phyloP scores from a whole-genome alignment of 2,888 invertebrate genomes.

The Polyommatus iphigenia region DNA sequence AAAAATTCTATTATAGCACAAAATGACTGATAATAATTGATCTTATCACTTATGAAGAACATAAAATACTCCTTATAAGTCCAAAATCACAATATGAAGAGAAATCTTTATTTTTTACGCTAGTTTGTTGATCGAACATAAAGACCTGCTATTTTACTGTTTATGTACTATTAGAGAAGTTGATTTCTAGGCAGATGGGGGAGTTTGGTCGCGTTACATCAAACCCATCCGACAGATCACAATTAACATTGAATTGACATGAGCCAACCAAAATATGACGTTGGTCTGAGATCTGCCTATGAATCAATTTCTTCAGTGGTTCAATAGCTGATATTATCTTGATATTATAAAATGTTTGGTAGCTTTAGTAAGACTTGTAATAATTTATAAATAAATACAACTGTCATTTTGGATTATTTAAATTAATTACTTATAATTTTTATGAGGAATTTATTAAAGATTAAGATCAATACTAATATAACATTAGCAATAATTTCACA shows the following conservation, averaged over 20 bases:
- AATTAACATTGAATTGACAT: too few relatives aligned
- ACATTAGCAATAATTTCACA: too few relatives aligned
- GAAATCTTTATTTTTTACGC: neutral
- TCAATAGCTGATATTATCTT: too few relatives aligned
- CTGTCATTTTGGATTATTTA: neutral
- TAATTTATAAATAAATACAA: neutral
- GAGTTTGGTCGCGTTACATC: too few relatives aligned
- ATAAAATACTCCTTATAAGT: slow-evolving; percentile 25
- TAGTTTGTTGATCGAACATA: neutral
- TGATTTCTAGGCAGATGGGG: too few relatives aligned
- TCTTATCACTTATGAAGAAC: neutral
- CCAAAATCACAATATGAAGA: neutral
- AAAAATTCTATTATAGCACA: too few relatives aligned
- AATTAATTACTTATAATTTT: neutral
- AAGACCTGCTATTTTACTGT: neutral
- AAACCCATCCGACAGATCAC: too few relatives aligned
- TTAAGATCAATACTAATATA: neutral
- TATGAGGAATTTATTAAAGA: neutral
- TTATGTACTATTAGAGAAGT: too few relatives aligned
- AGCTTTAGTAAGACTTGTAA: neutral
- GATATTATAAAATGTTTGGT: too few relatives aligned
- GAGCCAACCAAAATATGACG: too few relatives aligned
- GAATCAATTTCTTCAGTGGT: too few relatives aligned
- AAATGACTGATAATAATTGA: neutral
- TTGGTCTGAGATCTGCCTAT: too few relatives aligned